phyloP scores from a whole-genome alignment of 2,888 invertebrate species.

The Magallana nippona region DNA sequence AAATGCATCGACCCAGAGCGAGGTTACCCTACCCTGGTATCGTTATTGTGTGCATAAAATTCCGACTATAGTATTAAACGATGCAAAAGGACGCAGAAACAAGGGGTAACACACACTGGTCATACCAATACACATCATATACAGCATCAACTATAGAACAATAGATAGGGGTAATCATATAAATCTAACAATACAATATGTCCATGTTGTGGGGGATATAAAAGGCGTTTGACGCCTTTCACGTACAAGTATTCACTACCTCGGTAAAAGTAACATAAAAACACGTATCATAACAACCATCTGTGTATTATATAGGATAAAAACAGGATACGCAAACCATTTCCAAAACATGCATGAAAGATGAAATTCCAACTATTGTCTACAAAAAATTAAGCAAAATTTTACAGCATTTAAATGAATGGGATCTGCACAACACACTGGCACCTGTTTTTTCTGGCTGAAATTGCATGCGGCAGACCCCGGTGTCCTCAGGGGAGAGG shows the following conservation, averaged over 20 bases:
- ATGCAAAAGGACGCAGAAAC: not conserved
- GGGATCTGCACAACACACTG: not conserved
- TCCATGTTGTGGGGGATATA: not conserved
- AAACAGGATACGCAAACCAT: conserved; percentile 5
- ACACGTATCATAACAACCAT: conserved; percentile 16
- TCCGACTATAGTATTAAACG: not conserved
- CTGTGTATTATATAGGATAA: conserved; percentile 8
- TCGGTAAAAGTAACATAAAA: conserved; percentile 13
- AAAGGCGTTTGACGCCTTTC: conserved; percentile 4
- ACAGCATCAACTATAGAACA: conserved; percentile 18
- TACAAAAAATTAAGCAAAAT: conserved; percentile 1
- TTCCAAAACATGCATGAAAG: conserved; percentile 22
- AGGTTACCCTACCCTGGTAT: not conserved
- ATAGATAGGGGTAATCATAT: conserved; percentile 8
- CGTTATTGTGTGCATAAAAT: not conserved
- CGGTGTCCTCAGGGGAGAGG: not conserved
- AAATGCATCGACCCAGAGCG: no score
- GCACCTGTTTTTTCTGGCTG: not conserved
- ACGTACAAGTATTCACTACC: conserved; percentile 14
- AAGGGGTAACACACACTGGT: conserved; percentile 2
- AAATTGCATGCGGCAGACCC: not conserved
- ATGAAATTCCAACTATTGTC: conserved; percentile 24
- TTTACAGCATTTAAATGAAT: not conserved
- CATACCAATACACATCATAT: conserved; percentile 9
- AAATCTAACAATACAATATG: conserved; percentile 23